Base-by-base conservation (phyloP, 2,888 invertebrate species). In the Melinopterus prodromus region DNA sequence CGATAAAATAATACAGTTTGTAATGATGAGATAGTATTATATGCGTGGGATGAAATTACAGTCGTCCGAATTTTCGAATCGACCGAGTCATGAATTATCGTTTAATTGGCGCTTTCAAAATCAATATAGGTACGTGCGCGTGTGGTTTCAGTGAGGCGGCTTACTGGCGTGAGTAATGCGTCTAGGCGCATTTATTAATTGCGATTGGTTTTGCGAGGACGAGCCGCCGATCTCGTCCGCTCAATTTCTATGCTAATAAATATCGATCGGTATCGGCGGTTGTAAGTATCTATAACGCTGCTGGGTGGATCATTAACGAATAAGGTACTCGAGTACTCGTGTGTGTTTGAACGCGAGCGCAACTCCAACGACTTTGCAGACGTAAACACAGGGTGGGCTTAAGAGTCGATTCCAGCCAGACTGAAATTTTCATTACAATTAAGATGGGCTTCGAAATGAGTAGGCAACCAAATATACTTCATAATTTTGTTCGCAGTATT, bases 251-350 rank as follows among this genome's bases (percentile, higher is more conserved):
- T 71, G 37, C 78, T 38, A 71, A 78, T 78, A 78, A 78, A 78
- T 78, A 78, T 72, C 71, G 78, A 78, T 71, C 78, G 78, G 38
- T 38, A 78, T 78, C 71, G 16, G 53, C 35, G 26, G 72, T 53
- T 78, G 78, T 78, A 78, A 78, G 71, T 71, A 78, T 78, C 78
- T 78, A 78, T 78, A 78, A 78, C 78, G 72, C 78, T 53, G 78
- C 71, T 78, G 78, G 78, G 77, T 37, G 78, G 53, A 71, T 78
- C 78, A 72, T 71, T 78, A 71, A 16, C 78, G 37, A 53, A 78
- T 37, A 71, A 78, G 53, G 53, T 53, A 53, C 53, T 53, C 53
- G 53, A 7, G 53, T 53, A 53, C 12, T 9, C 7, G 9, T 2
- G 7, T 53, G 53, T 53, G 53, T 53, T 53, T 53, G 9, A 9